These are phyloP conservation scores for Halichoerus grypus DNA, from an alignment of 2,113 vertebrate species.

Conservation along the genomic window DNA sequence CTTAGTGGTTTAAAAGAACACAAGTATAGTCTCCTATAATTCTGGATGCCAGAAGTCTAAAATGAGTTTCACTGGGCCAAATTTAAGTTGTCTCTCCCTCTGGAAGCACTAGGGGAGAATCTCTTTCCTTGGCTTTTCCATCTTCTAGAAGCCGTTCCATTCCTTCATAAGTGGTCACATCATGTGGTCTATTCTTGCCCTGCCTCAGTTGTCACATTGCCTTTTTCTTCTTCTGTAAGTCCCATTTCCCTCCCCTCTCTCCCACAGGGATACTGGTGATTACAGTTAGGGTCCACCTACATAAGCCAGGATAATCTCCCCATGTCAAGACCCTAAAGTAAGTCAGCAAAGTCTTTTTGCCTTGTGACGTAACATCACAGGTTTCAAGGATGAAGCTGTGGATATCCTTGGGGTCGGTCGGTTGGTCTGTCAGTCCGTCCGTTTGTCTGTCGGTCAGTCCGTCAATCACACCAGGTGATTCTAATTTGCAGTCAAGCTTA, in stretches of 20 bases:
- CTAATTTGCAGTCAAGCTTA: neutral
- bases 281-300: neutral
- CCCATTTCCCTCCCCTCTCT: neutral
- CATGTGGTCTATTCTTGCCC: neutral
- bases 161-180: neutral
- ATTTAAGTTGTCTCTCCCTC: neutral
- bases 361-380: neutral
- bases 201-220: neutral
- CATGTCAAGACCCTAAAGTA: neutral
- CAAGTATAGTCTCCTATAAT: neutral
- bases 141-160: neutral
- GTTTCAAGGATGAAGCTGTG: neutral
- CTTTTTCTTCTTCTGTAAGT: neutral
- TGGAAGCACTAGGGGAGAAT: neutral
- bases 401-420: neutral
- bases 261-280: neutral
- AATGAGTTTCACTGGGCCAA: neutral
- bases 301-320: neutral
- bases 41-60: neutral
- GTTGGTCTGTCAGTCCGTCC: neutral
- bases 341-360: neutral
- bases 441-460: no score
- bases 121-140: neutral
- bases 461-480: neutral
- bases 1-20: neutral